Evolutionary conservation across 2,113 vertebrate species (phyloP).

Genomic region (Semnopithecus entellus): DNA sequence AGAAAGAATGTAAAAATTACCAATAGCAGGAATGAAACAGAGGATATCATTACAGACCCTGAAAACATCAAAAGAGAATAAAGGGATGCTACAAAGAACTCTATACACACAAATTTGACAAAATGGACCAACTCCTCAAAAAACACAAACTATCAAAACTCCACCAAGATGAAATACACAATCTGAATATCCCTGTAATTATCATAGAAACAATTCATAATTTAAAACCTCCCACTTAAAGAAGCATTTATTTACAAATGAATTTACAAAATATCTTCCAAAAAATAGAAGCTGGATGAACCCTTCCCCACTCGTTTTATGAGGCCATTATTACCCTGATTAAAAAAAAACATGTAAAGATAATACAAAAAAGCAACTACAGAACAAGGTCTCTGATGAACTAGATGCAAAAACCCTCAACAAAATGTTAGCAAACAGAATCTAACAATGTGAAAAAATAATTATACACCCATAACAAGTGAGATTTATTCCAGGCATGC

Average conservation of each 20-base stretch:
- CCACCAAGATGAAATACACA: not conserved
- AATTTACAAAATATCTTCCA: not conserved
- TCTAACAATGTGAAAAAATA: not conserved
- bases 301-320: not conserved
- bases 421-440: not conserved
- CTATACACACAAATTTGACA: not conserved
- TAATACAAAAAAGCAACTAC: not conserved
- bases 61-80: not conserved
- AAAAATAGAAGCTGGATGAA: not conserved
- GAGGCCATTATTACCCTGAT: not conserved
- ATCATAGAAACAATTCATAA: slow-evolving; percentile 14
- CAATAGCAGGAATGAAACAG: not conserved
- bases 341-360: not conserved
- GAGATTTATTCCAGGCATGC: not conserved
- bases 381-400: not conserved
- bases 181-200: not conserved
- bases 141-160: not conserved
- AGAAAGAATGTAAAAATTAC: not conserved
- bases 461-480: not conserved
- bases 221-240: not conserved
- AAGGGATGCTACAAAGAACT: not conserved
- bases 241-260: not conserved
- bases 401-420: not conserved
- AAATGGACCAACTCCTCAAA: not conserved
- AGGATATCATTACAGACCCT: not conserved